These are phyloP conservation scores for Myotis planiceps DNA, from an alignment of 2,797 vertebrate genomes.

Conservation along the genomic window DNA sequence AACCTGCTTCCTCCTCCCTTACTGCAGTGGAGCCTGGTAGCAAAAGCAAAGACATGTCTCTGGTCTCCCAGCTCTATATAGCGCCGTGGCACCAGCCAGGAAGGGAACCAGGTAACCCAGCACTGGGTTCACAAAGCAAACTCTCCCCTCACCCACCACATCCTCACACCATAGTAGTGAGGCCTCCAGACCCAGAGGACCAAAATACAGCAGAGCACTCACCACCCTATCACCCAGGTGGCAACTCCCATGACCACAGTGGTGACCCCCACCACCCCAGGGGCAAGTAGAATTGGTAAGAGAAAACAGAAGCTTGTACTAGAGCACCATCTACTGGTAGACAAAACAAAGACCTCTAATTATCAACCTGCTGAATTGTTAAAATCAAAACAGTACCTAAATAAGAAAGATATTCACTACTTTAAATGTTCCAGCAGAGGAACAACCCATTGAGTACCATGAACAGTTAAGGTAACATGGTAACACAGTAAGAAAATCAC, in stretches of 20 bases:
- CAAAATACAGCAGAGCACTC: no score
- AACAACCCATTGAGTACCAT: neutral
- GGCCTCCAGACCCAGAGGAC: neutral
- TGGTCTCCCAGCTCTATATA: neutral
- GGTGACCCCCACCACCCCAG: neutral
- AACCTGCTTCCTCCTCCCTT: neutral
- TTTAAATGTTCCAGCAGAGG: neutral
- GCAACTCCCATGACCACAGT: neutral
- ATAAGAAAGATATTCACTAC: neutral
- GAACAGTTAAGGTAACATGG: neutral
- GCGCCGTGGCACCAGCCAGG: neutral
- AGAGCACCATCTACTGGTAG: neutral
- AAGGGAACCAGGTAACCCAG: neutral
- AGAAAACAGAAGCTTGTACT: neutral
- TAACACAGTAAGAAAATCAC: neutral
- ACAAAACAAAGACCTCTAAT: neutral
- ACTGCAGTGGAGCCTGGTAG: neutral
- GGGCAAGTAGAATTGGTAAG: neutral
- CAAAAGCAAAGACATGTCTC: neutral
- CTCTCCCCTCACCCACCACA: neutral
- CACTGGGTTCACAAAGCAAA: neutral
- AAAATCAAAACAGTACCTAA: neutral
- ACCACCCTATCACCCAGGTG: neutral
- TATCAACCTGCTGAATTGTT: neutral
- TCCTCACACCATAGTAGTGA: neutral